A percentile compares a stretch with the other conserved stretches of the same genome.
Evolutionary conservation across 2,797 vertebrate species (phyloP).

Genomic region (Clarias laeviceps): DNA sequence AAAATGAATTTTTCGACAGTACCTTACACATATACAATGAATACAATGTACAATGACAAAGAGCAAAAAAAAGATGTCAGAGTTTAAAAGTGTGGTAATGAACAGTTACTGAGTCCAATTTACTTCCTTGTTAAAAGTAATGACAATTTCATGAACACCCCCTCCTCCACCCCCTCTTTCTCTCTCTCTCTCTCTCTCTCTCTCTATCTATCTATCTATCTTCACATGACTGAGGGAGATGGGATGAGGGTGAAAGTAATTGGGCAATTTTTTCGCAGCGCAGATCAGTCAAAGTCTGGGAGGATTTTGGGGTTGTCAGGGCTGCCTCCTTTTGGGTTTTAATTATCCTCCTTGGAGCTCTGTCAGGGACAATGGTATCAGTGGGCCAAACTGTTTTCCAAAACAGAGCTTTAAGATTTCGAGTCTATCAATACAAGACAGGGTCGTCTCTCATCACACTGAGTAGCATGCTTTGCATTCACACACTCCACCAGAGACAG

Average conservation of each 20-base stretch:
- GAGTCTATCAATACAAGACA: conserved; percentile 54
- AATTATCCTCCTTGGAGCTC: conserved; percentile 62
- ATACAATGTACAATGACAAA: not conserved
- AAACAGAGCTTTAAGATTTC: conserved; percentile 54
- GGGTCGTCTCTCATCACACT: conserved; percentile 50
- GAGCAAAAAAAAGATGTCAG: not conserved
- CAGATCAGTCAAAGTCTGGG: conserved; percentile 60
- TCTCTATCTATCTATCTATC: conserved; percentile 56
- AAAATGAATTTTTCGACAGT: not conserved
- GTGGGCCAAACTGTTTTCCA: conserved; percentile 57
- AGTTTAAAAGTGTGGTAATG: not conserved
- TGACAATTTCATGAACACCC: conserved; percentile 43
- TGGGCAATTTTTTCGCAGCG: conserved; percentile 51
- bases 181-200: conserved; percentile 16
- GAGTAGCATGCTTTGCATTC: conserved; percentile 49
- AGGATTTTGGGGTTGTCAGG: conserved; percentile 62
- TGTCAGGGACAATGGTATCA: conserved; percentile 57
- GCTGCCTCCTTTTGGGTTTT: conserved; percentile 57
- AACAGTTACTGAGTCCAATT: conserved; percentile 9
- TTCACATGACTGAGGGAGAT: conserved; percentile 42
- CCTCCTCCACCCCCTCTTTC: conserved; percentile 19
- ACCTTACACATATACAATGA: not conserved
- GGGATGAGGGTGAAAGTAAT: conserved; percentile 58
- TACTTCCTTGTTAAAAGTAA: conserved; percentile 20
- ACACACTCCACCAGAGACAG: conserved; percentile 47